Evolutionary conservation across 2,113 vertebrate species (phyloP).

Genomic region (Atherinomorus stipes): DNA sequence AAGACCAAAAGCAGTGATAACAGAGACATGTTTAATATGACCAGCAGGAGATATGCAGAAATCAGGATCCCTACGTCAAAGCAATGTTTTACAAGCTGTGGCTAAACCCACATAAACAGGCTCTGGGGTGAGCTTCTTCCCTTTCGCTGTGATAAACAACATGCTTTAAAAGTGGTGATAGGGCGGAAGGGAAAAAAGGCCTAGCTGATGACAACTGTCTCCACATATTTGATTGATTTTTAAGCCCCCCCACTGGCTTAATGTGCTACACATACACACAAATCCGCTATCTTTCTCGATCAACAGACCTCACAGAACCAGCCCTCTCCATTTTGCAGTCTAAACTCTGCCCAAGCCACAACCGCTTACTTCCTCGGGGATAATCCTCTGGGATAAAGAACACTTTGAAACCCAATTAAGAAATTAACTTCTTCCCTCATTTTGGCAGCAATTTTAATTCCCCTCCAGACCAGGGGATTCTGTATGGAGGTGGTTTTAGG

Average conservation of each 20-base stretch:
- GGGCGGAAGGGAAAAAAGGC: slow-evolving; percentile 48
- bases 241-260: slow-evolving; percentile 15
- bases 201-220: slow-evolving; percentile 60
- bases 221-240: slow-evolving; percentile 59
- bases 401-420: slow-evolving; percentile 74
- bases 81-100: slow-evolving; percentile 65
- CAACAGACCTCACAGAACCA: slow-evolving; percentile 65
- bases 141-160: slow-evolving; percentile 52
- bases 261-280: slow-evolving; percentile 26
- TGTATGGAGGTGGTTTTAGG: slow-evolving; percentile 28
- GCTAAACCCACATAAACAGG: slow-evolving; percentile 55
- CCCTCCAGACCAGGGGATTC: slow-evolving; percentile 57
- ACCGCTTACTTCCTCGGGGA: slow-evolving; percentile 71
- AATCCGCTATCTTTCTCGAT: slow-evolving; percentile 50
- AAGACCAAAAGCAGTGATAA: slow-evolving; percentile 42
- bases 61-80: slow-evolving; percentile 42
- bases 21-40: slow-evolving; percentile 48
- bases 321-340: slow-evolving; percentile 29
- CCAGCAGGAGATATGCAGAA: slow-evolving; percentile 39
- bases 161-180: slow-evolving; percentile 39
- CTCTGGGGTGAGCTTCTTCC: slow-evolving; percentile 52
- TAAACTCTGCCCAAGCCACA: slow-evolving; percentile 58
- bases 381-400: slow-evolving; percentile 52
- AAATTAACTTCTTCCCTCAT: slow-evolving; percentile 69
- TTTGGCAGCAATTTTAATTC: slow-evolving; percentile 67